Evolutionary conservation across 2,797 vertebrate genomes (phyloP).

Genomic region (Gambelia wislizenii): DNA sequence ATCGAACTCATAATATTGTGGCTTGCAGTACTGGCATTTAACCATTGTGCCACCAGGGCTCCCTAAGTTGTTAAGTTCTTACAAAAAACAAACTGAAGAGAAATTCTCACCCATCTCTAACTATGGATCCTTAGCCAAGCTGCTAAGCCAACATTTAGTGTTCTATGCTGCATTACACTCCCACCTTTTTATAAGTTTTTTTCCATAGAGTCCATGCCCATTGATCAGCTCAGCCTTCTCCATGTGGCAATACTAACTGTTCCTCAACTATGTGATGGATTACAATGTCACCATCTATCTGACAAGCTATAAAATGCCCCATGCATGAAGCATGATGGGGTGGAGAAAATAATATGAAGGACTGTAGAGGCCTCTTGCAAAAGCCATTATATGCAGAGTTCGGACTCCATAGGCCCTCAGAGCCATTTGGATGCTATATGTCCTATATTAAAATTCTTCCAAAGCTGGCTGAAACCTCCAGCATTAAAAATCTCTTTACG

Average conservation of each 20-base stretch:
- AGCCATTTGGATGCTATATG: neutral
- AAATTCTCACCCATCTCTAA: neutral
- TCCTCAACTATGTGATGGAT: neutral
- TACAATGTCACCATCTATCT: neutral
- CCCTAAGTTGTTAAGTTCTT: too few species aligned
- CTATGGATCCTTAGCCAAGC: neutral
- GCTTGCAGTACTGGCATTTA: too few species aligned
- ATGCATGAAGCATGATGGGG: neutral
- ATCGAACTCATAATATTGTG: too few species aligned
- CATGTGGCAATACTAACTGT: neutral
- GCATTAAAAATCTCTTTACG: constrained; percentile 55
- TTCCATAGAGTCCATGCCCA: neutral
- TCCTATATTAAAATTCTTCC: constrained; percentile 47
- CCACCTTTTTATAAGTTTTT: neutral
- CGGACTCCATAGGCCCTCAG: neutral
- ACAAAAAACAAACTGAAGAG: too few species aligned
- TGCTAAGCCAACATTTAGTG: neutral
- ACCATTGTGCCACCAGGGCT: too few species aligned
- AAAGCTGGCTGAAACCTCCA: constrained; percentile 52
- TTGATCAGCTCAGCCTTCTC: neutral
- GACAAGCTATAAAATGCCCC: neutral
- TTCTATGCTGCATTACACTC: neutral
- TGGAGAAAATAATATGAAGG: neutral
- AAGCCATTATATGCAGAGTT: neutral
- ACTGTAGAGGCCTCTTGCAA: neutral